Evolutionary conservation across 2,797 vertebrate species (phyloP).

Genomic region (Brachyrhaphis roseni): DNA sequence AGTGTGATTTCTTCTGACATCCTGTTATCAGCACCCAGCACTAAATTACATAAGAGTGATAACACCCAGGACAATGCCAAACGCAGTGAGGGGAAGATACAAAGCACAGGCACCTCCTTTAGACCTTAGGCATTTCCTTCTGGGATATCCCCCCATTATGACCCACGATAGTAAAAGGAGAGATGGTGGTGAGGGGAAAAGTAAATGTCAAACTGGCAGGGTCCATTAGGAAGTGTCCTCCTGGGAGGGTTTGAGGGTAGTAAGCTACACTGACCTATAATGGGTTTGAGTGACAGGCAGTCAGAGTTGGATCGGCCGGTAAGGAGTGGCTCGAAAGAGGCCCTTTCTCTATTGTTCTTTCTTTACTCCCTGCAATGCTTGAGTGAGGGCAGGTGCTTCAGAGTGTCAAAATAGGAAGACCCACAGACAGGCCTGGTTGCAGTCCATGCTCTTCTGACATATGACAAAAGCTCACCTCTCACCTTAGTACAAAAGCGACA

Average conservation of each 20-base stretch:
- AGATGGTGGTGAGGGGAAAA: slow-evolving; percentile 70
- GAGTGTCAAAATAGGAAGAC: slow-evolving; percentile 84
- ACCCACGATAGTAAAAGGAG: slow-evolving; percentile 69
- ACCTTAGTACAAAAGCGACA: slow-evolving; percentile 58
- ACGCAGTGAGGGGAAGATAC: slow-evolving; percentile 45
- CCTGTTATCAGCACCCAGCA: slow-evolving; percentile 55
- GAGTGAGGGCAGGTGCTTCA: slow-evolving; percentile 78
- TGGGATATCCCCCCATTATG: slow-evolving; percentile 74
- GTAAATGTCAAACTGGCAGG: slow-evolving; percentile 63
- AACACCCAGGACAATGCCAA: slow-evolving; percentile 61
- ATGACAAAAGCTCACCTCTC: slow-evolving; percentile 77
- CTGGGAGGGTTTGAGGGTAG: slow-evolving; percentile 44
- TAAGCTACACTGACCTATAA: slow-evolving; percentile 70
- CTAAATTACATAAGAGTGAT: slow-evolving; percentile 67
- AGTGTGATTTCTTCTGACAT: slow-evolving; percentile 43
- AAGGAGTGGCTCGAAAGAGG: slow-evolving; percentile 73
- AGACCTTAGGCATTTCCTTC: slow-evolving; percentile 78
- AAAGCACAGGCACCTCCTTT: slow-evolving; percentile 68
- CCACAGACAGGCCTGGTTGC: slow-evolving; percentile 77
- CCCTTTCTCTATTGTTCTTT: slow-evolving; percentile 75
- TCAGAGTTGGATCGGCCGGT: slow-evolving; percentile 49
- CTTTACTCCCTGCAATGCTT: slow-evolving; percentile 72
- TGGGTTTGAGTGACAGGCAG: slow-evolving; percentile 72
- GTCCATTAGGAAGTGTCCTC: slow-evolving; percentile 67
- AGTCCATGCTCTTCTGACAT: slow-evolving; percentile 79